Percentiles rank a stretch among this genome's conserved stretches.
Conservation (phyloP, 2,113 vertebrate genomes). For the Morone chrysops region DNA sequence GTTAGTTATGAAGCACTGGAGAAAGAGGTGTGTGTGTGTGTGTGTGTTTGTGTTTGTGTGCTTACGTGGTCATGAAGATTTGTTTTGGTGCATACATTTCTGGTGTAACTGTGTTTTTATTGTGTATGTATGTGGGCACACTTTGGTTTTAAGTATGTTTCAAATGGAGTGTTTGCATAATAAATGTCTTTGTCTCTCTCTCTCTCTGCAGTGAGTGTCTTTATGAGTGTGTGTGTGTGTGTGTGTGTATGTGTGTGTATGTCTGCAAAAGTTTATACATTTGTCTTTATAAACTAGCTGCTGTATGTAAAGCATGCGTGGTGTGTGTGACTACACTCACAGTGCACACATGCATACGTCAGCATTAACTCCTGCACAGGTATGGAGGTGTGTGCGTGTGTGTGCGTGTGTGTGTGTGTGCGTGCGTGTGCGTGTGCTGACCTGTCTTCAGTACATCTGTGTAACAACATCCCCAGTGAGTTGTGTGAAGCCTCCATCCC, state of each 20-base stretch:
- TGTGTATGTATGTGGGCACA: not conserved
- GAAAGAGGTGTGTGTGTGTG: not conserved
- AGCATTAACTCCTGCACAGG: constrained; percentile 24
- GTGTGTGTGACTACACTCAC: not conserved
- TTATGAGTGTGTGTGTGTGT: not conserved
- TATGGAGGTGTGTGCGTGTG: not conserved
- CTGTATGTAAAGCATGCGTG: not conserved
- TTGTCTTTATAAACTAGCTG: not conserved
- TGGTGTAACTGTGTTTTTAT: constrained; percentile 9
- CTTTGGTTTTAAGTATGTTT: not conserved
- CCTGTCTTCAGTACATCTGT: constrained; percentile 32
- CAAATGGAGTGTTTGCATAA: constrained; percentile 7
- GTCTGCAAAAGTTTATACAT: not conserved
- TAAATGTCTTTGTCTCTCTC: not conserved
- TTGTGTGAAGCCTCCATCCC: constrained; percentile 60
- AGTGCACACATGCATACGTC: constrained; percentile 9
- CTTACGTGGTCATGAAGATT: not conserved
- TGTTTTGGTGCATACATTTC: constrained; percentile 8
- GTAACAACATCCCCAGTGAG: constrained; percentile 72
- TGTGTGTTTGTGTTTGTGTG: not conserved
- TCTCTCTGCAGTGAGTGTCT: not conserved
- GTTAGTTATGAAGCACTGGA: constrained; percentile 47
- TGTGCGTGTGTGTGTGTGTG: constrained; percentile 26
- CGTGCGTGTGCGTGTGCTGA: constrained; percentile 25
- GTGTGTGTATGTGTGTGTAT: not conserved